These are phyloP conservation scores for Agrypnus murinus DNA, from an alignment of 2,888 invertebrate genomes.

Conservation along the genomic window DNA sequence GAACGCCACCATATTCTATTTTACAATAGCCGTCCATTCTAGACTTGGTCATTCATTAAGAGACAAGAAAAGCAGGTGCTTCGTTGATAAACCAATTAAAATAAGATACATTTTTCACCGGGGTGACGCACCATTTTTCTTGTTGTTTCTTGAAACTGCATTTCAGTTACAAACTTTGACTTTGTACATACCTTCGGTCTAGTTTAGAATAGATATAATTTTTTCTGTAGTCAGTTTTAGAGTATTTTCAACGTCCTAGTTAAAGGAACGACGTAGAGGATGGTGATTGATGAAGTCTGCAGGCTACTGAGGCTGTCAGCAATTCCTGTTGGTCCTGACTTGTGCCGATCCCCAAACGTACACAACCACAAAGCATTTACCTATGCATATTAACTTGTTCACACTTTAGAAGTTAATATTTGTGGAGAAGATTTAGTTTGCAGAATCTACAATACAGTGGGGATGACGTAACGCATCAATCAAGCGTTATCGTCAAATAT, in stretches of 20 bases:
- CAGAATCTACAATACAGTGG: conserved; percentile 54
- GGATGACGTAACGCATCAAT: conserved; percentile 63
- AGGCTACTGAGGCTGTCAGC: conserved; percentile 48
- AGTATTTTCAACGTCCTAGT: conserved; percentile 42
- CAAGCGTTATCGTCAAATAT: conserved; percentile 62
- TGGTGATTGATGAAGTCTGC: conserved; percentile 59
- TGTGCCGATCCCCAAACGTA: conserved; percentile 36
- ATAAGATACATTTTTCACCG: conserved; percentile 62
- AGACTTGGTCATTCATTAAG: conserved; percentile 54
- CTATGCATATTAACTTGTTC: conserved; percentile 65
- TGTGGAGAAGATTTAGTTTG: conserved; percentile 64
- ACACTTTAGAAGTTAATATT: conserved; percentile 65
- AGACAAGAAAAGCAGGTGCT: conserved; percentile 59
- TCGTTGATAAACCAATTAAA: conserved; percentile 63
- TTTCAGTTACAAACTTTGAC: conserved; percentile 13
- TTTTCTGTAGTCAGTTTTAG: conserved; percentile 37
- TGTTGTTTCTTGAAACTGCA: conserved; percentile 42
- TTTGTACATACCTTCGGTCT: conserved; percentile 15
- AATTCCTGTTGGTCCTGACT: conserved; percentile 35
- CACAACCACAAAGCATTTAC: conserved; percentile 56
- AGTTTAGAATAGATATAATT: conserved; percentile 38
- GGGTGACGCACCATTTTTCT: conserved; percentile 63
- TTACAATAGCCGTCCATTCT: conserved; percentile 49
- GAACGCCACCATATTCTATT: conserved; percentile 48
- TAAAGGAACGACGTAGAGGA: conserved; percentile 32